phyloP scores from a whole-genome alignment of 37 sponge, comb jelly and placozoan genomes.

The Oscarella lobularis region DNA sequence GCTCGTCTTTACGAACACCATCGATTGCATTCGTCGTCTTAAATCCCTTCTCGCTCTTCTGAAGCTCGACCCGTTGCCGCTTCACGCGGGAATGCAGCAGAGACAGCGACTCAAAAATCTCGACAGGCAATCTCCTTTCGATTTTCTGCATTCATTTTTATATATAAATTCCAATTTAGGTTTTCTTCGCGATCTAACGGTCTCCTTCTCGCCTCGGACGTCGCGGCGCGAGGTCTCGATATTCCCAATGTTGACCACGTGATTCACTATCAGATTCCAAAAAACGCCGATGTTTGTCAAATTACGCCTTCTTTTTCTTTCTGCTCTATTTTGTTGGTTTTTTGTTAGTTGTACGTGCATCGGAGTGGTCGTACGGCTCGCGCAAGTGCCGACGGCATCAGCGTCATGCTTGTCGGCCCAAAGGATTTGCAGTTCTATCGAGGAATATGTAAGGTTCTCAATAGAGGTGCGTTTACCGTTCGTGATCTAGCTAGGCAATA shows the following conservation, averaged over 20 bases:
- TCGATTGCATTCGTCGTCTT: slow-evolving; percentile 52
- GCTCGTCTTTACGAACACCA: slow-evolving; percentile 84
- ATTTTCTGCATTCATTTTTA: background rate
- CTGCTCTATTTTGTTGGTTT: background rate
- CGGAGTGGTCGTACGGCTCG: slow-evolving; percentile 97
- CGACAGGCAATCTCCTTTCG: slow-evolving; percentile 73
- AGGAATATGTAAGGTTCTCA: slow-evolving; percentile 59
- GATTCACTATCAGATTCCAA: slow-evolving; percentile 90
- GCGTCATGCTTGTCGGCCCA: slow-evolving; percentile 80
- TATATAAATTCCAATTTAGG: too few species aligned
- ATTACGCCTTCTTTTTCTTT: too few species aligned
- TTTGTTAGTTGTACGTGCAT: slow-evolving; percentile 79
- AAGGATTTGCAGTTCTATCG: slow-evolving; percentile 54
- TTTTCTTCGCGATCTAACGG: slow-evolving; percentile 24
- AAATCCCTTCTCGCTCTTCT: slow-evolving; percentile 48
- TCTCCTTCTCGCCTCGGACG: slow-evolving; percentile 75
- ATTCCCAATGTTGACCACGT: slow-evolving; percentile 72
- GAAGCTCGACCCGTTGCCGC: slow-evolving; percentile 38
- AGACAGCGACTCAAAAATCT: slow-evolving; percentile 85
- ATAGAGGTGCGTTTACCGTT: slow-evolving; percentile 41
- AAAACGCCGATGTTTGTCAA: slow-evolving; percentile 31
- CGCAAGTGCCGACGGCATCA: slow-evolving; percentile 64
- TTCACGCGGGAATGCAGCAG: slow-evolving; percentile 95
- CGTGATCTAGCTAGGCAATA: slow-evolving; percentile 3
- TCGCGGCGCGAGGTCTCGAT: slow-evolving; percentile 94